Base-by-base conservation (phyloP, 1,140 invertebrate species). In the Temnothorax longispinosus region DNA sequence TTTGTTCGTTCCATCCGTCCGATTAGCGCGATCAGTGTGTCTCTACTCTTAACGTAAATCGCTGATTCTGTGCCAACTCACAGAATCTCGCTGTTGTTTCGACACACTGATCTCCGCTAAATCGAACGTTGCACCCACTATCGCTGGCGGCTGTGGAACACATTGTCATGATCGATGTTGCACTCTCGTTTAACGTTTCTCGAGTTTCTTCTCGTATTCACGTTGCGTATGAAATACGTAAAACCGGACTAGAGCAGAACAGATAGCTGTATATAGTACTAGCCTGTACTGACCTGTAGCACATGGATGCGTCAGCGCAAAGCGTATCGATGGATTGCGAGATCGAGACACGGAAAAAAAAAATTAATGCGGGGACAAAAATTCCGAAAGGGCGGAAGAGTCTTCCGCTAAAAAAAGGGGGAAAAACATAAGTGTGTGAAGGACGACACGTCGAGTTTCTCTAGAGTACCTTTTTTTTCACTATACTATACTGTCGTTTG, bases 201-300 rank as follows among this genome's bases (percentile, higher is more conserved):
- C 21, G 21, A 50, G 52, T 72, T 41, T 35, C 32, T 35, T 86
- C 10, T 44, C 44, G 13, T 6, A 32, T 44, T 62, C 44, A 54
- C 41, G 15, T 54, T 21, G 69, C 38, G 54, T 69, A 50, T 69
- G 35, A 71, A 54, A 82, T 47, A 84, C 64, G 27, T 41, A 58
- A 71, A 52, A 62, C 6, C 80, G 27, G 84, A 69, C n/a, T 81
- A 81, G 52, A 88, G 52, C 74, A 84, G 78, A 90, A 91, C 92
- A 67, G 93, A 90, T 94, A 94, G 94, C 94, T 94, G 93, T 94
- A 93, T 94, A 93, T 94, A 94, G 94, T 94, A 94, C 92, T 94
- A 94, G 95, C 94, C 94, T 95, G 94, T 95, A 95, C 95, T 95
- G 94, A 95, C 95, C 95, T 95, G 94, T 95, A 95, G 95, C 95